These are phyloP conservation scores for Neria commutata DNA, from an alignment of 2,888 invertebrate genomes.

Conservation along the genomic window DNA sequence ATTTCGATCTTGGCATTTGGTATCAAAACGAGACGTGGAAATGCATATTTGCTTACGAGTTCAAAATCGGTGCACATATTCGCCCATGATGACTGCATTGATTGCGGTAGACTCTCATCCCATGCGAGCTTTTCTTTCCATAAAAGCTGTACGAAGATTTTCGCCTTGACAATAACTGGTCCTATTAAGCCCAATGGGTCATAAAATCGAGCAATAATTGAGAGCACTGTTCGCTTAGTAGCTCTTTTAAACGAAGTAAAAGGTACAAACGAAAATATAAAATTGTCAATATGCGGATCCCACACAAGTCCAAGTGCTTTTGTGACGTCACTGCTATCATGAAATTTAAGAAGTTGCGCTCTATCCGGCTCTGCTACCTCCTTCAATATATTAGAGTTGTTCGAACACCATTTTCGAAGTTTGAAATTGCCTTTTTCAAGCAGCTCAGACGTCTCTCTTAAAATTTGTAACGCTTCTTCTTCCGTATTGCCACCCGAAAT, in stretches of 20 bases:
- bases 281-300: slow-evolving; percentile 19
- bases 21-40: slow-evolving; percentile 15
- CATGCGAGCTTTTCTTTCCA: slow-evolving; percentile 24
- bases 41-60: slow-evolving; percentile 11
- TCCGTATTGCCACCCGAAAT: slow-evolving; percentile 25
- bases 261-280: slow-evolving; percentile 17
- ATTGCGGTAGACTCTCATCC: slow-evolving; percentile 21
- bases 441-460: background rate
- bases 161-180: slow-evolving; percentile 1
- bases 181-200: background rate
- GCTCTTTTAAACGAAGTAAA: slow-evolving; percentile 2
- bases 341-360: slow-evolving; percentile 20
- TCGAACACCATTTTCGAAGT: slow-evolving; percentile 15
- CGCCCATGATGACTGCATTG: slow-evolving; percentile 7
- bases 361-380: slow-evolving; percentile 18
- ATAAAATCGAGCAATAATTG: background rate
- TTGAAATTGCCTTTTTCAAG: slow-evolving; percentile 9
- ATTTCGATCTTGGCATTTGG: slow-evolving; percentile 10
- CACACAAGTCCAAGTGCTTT: slow-evolving; percentile 24
- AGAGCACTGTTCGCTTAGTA: background rate
- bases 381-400: background rate
- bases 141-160: slow-evolving; percentile 21
- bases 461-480: slow-evolving; percentile 11
- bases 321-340: slow-evolving; percentile 22
- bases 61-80: slow-evolving; percentile 5